Base-by-base conservation (phyloP, 2,797 vertebrate genomes). In the Danio kyathit region DNA sequence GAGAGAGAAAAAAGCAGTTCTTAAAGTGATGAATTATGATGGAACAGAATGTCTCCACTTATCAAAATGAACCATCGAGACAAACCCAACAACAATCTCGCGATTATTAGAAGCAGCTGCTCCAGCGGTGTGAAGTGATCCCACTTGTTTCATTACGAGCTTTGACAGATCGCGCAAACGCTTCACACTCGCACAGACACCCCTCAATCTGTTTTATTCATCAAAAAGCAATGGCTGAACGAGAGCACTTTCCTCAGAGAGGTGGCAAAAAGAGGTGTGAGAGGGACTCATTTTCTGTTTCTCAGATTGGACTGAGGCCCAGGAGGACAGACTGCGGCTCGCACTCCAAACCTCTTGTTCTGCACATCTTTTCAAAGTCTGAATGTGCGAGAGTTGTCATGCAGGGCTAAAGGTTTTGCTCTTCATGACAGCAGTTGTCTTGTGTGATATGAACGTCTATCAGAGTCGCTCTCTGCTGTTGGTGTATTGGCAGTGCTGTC, bases 371-470 rank as follows among this genome's bases (percentile, higher is more conserved):
- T 80, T 64, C 48, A 54, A 80, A 73, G 63, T 72, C 48, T 29
- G 65, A 74, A 54, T 29, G 38, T 79, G 67, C 5, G 13, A n/a
- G 17, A 63, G 41, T 43, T 78, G 54, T 78, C 67, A 44, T 29
- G 2, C 54, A 63, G 60, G 67, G 57, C 77, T 52, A 61, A 52
- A 61, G 67, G 77, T 63, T 79, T 5, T 5, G 46, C 71, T 71
- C 60, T 80, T 60, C 70, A 80, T 80, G 79, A 80, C 79, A 80
- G 64, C 79, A 66, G 79, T 74, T 74, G 67, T 79, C 65, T 63
- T 72, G 77, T 48, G 52, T 79, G 57, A 79, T 79, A 48, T 0
- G 46, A 71, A 66, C 13, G 54, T 69, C 76, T 69, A 69, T 78
- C 54, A 38, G 69, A 67, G 54, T 60, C 12, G 7, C 48, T 48